Conservation (phyloP, 2,888 invertebrate species). For the Drosophila suboccidentalis region DNA sequence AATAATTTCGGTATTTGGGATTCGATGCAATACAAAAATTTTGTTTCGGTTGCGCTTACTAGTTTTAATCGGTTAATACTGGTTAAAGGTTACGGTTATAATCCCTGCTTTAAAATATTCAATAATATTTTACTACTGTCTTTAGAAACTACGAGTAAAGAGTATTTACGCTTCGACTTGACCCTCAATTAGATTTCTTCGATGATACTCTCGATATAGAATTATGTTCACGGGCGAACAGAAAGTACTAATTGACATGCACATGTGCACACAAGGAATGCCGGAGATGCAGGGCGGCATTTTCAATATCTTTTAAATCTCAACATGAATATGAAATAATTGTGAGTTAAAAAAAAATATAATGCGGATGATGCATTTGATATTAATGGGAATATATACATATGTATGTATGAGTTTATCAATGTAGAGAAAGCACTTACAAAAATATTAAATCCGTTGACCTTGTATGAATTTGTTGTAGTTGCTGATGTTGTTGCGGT, state of each 20-base stretch:
- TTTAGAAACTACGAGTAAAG: not conserved
- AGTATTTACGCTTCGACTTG: constrained; percentile 8
- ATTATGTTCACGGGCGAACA: constrained; percentile 42
- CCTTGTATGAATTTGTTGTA: constrained; percentile 75
- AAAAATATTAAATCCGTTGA: constrained; percentile 84
- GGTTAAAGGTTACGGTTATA: too few relatives aligned
- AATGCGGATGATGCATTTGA: constrained; percentile 18
- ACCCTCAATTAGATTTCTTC: not conserved
- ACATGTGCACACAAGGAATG: constrained; percentile 58
- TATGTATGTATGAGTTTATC: not conserved
- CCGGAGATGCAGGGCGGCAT: constrained; percentile 26
- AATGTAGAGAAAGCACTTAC: constrained; percentile 66
- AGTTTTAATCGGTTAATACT: too few relatives aligned
- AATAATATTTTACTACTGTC: not conserved
- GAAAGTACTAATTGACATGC: constrained; percentile 74
- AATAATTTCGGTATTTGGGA: too few relatives aligned
- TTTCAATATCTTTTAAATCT: constrained; percentile 53
- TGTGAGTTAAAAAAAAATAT: constrained; percentile 12
- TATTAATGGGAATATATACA: constrained; percentile 15
- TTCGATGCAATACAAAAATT: too few relatives aligned
- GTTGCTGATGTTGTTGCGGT: constrained; percentile 42
- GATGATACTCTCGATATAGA: constrained; percentile 28
- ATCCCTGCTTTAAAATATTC: not conserved
- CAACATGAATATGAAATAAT: constrained; percentile 38
- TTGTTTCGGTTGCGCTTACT: too few relatives aligned